These are phyloP conservation scores for Mythimna albipuncta DNA, from an alignment of 2,888 invertebrate genomes.

Conservation along the genomic window DNA sequence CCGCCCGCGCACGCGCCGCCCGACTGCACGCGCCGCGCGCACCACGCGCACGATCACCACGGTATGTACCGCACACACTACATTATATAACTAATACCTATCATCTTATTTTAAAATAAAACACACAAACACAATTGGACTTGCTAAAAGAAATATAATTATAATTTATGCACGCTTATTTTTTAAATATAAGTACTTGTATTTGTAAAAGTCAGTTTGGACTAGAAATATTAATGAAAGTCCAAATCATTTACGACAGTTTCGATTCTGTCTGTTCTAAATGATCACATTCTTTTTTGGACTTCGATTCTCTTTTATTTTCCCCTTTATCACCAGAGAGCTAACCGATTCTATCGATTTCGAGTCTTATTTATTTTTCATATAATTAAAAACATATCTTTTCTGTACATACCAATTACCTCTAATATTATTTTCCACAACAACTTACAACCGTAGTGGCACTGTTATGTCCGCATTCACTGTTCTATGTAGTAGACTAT, in stretches of 20 bases:
- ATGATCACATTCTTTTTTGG: neutral
- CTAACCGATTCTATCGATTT: constrained; percentile 9
- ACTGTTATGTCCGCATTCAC: constrained; percentile 68
- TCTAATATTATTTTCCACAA: constrained; percentile 17
- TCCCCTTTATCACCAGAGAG: neutral
- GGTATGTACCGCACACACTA: constrained; percentile 70
- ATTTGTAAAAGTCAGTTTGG: constrained; percentile 17
- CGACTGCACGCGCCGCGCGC: constrained; percentile 79
- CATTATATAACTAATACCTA: neutral
- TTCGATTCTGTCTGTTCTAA: neutral
- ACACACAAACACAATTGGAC: constrained; percentile 30
- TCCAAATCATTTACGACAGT: neutral
- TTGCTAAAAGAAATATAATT: constrained; percentile 40
- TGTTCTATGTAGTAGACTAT: constrained; percentile 65
- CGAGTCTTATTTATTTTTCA: neutral
- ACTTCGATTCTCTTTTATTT: neutral
- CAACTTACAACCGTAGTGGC: constrained; percentile 58
- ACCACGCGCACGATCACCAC: constrained; percentile 86
- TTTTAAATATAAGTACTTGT: constrained; percentile 36
- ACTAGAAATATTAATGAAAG: neutral
- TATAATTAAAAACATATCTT: neutral
- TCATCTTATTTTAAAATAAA: constrained; percentile 12
- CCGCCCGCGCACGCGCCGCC: constrained; percentile 93
- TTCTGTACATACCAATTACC: constrained; percentile 46
- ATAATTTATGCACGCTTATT: constrained; percentile 63